phyloP scores from a whole-genome alignment of 2,888 invertebrate genomes.

The Aporophyla nigra region DNA sequence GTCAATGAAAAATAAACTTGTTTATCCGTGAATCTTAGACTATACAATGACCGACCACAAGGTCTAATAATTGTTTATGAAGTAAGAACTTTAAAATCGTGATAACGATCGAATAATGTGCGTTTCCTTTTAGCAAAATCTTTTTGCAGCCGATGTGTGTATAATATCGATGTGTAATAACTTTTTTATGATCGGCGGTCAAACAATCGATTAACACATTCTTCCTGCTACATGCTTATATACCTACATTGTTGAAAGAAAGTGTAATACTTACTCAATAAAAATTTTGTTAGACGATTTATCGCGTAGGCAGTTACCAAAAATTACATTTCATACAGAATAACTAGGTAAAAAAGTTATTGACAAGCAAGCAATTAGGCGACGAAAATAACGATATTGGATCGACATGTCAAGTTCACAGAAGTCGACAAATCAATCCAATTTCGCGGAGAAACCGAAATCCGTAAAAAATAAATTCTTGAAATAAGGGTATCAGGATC shows the following conservation, averaged over 20 bases:
- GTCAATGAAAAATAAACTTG: conserved; percentile 1
- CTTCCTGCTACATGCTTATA: conserved; percentile 1
- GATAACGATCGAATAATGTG: conserved; percentile 31
- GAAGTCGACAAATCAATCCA: conserved; percentile 37
- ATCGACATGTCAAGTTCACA: conserved; percentile 27
- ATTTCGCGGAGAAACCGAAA: conserved; percentile 23
- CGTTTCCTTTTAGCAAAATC: conserved; percentile 38
- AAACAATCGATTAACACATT: conserved; percentile 34
- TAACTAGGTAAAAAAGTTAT: conserved; percentile 20
- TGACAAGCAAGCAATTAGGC: conserved; percentile 21
- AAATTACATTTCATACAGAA: conserved; percentile 10
- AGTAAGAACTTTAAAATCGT: conserved; percentile 4
- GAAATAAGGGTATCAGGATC: conserved; percentile 26
- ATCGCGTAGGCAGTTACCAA: neutral
- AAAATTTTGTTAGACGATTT: neutral
- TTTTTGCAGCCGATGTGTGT: conserved; percentile 34
- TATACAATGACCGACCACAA: conserved; percentile 33
- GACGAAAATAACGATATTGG: conserved; percentile 34
- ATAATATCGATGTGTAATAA: conserved; percentile 30
- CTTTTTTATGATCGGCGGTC: conserved; percentile 43
- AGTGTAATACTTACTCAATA: neutral
- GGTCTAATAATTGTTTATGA: conserved; percentile 31
- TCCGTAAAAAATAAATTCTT: neutral
- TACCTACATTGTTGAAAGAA: neutral
- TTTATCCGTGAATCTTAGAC: conserved; percentile 27